Base-by-base conservation (phyloP, 2,797 vertebrate species). In the Tadarida brasiliensis region DNA sequence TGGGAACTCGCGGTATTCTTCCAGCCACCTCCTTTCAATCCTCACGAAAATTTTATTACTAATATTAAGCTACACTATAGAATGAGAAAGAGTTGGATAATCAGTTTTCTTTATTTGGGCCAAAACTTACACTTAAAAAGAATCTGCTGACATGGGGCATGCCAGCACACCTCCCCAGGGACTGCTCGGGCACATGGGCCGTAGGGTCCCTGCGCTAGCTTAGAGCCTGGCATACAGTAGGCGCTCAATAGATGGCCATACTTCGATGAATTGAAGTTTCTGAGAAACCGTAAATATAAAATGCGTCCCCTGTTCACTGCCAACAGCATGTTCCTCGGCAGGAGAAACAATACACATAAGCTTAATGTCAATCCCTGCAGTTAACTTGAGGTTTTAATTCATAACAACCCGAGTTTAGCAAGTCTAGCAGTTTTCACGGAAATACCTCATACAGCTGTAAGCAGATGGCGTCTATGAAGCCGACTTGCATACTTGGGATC, bases 401-500 rank as follows among this genome's bases (percentile, higher is more conserved):
- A 11, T 9, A 87, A 77, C 8, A 7, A n/a, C 33, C 33, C 16
- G 71, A 54, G 28, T 54, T 71, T 15, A 74, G 35, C 47, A n/a
- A 14, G 26, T 17, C 9, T 28, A 17, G 14, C 5, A 10, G 54
- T 56, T 39, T 74, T 33, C 57, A 33, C 2, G 74, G 54, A 74
- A 95, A 95, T 99, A 99, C 99, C 99, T 99, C 99, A 92, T 99
- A 99, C 8, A 99, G 98, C 98, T 99, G 99, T 92, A 99, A 98
- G 96, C 99, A 99, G 98, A 99, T 99, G 97, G 99, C 99, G 63
- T 99, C 99, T 92, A 99, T 99, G 98, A 99, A 99, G 97, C 99
- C 99, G 98, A 99, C 99, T 98, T 99, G 99, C 99, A 99, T 99
- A 98, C 99, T 99, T 87, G 99, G 99, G 97, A 99, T 99, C 98